Evolutionary conservation across 1,140 invertebrate genomes (phyloP), one percentile per base, ranked within the genome.

Genomic region (Myzus persicae): DNA sequence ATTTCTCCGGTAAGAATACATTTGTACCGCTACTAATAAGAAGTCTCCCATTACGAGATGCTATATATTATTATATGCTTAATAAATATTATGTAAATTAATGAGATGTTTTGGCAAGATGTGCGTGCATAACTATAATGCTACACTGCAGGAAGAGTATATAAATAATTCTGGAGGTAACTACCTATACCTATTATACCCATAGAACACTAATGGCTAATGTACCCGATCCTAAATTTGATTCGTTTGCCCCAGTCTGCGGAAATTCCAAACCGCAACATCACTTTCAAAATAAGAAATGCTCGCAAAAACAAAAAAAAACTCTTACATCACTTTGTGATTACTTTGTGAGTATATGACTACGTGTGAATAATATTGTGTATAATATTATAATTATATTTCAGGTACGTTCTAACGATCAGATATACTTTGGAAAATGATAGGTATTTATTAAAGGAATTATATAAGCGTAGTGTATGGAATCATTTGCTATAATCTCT

Each of bases 61-160:
- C 20, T 36, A 9, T 44, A 38, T 87, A 46, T 82, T 82, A 82
- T 82, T 38, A 82, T 85, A 40, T 85, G 7, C 20, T 51, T 36
- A 38, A 89, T 20, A 89, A 31, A 51, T 24, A 51, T 89, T 51
- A 89, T 51, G 36, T 89, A 89, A 89, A 89, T 51, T n/a, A 51
- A 51, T 14, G 87, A 24, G 46, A 38, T 89, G 9, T 89, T 26
- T 51, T n/a, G 87, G 44, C 0, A 22, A 88, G 7, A 46, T 31
- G 44, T 51, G 44, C 44, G n/a, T 5, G 7, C 31, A 40, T 48
- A 48, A 48, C 36, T 48, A 48, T 38, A 38, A n/a, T n/a, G n/a
- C 6, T 22, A 46, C 31, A n/a, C 22, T n/a, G 44, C n/a, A 87
- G 1, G 9, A 87, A 76, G 14, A 76, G 14, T n/a, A n/a, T n/a